These are phyloP conservation scores for Triplophysa bombifrons DNA, from an alignment of 2,797 vertebrate genomes.

Conservation along the genomic window DNA sequence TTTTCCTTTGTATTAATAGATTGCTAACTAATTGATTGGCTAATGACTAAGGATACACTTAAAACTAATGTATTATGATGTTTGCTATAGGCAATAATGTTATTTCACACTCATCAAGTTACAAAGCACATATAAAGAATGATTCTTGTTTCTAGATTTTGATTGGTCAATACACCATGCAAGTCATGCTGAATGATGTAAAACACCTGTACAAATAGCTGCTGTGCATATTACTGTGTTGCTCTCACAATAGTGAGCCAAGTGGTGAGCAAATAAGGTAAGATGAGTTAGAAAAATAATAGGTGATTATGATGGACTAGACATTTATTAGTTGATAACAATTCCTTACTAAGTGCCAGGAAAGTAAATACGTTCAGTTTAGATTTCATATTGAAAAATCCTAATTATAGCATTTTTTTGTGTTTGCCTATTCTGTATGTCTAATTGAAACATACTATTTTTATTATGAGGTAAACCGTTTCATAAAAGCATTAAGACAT, in stretches of 20 bases:
- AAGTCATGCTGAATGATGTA: not conserved
- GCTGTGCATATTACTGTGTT: not conserved
- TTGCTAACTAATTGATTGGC: conserved; percentile 18
- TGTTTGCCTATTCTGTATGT: no score
- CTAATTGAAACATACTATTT: no score
- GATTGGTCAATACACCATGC: not conserved
- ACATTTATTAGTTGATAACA: no score
- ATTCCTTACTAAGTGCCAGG: no score
- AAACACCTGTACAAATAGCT: not conserved
- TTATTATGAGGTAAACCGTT: no score
- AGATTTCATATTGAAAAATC: no score
- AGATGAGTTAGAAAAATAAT: not conserved
- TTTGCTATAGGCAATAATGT: not conserved
- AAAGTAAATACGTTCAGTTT: no score
- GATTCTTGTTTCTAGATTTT: not conserved
- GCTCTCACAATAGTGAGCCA: not conserved
- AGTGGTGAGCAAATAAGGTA: not conserved
- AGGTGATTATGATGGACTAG: no score
- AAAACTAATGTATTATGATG: not conserved
- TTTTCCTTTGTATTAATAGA: not conserved
- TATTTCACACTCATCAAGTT: not conserved
- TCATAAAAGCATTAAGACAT: no score
- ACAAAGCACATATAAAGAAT: not conserved
- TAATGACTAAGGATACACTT: not conserved
- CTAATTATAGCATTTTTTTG: no score